phyloP scores from a whole-genome alignment of 1,140 invertebrate species.

The Sycophaga agraensis region DNA sequence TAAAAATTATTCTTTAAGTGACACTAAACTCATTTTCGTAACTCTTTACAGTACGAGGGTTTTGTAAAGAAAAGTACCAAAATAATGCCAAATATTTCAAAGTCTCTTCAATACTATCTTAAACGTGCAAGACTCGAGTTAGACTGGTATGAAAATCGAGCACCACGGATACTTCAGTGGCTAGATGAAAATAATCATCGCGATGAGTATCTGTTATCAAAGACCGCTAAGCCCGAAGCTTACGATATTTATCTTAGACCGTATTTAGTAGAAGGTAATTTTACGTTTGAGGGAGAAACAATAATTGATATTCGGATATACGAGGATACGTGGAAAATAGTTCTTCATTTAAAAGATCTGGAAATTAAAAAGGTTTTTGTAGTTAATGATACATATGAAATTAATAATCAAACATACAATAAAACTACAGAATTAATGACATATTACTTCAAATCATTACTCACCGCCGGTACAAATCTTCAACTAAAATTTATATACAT shows the following conservation, averaged over 20 bases:
- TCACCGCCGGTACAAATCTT: slow-evolving; percentile 37
- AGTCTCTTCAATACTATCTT: slow-evolving; percentile 10
- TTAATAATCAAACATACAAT: not conserved
- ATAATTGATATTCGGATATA: slow-evolving; percentile 35
- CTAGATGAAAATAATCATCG: slow-evolving; percentile 31
- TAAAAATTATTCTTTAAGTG: too few species aligned
- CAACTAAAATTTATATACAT: slow-evolving; percentile 54
- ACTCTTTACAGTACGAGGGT: slow-evolving; percentile 33
- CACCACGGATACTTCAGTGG: slow-evolving; percentile 32
- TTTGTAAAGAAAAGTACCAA: slow-evolving; percentile 7
- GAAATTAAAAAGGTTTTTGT: not conserved
- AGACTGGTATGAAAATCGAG: slow-evolving; percentile 35
- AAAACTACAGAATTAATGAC: slow-evolving; percentile 29
- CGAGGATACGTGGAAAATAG: slow-evolving; percentile 31
- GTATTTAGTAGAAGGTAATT: slow-evolving; percentile 37
- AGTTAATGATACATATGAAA: slow-evolving; percentile 29
- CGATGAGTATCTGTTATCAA: slow-evolving; percentile 40
- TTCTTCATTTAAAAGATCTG: slow-evolving; percentile 40
- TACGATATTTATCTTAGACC: slow-evolving; percentile 44
- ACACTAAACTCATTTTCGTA: not conserved
- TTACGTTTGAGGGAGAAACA: slow-evolving; percentile 42
- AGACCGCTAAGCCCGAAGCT: slow-evolving; percentile 30
- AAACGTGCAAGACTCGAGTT: slow-evolving; percentile 30
- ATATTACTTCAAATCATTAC: slow-evolving; percentile 29
- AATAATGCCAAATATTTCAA: slow-evolving; percentile 8